Conservation (phyloP, 2,113 vertebrate species). For the Heterotis niloticus region DNA sequence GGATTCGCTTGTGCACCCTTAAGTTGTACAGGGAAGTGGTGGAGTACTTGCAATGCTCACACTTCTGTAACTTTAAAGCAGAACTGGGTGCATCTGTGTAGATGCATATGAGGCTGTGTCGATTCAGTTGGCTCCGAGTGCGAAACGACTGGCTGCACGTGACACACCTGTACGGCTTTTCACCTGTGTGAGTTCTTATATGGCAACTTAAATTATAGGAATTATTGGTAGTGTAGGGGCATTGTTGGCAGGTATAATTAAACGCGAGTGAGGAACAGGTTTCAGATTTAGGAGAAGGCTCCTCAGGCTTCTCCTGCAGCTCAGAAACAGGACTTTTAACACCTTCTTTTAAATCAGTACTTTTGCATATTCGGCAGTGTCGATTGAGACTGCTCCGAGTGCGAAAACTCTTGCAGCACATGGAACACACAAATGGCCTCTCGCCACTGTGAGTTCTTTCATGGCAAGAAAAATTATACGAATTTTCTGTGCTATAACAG, state of each 20-base stretch:
- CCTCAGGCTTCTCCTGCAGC: background rate
- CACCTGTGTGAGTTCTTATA: slow-evolving; percentile 23
- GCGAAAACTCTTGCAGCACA: background rate
- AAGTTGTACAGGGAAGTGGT: slow-evolving; percentile 14
- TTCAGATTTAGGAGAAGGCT: too few species aligned
- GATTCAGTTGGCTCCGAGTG: slow-evolving; percentile 2
- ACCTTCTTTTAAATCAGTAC: too few species aligned
- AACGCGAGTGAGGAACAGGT: too few species aligned
- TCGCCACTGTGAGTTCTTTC: slow-evolving; percentile 23
- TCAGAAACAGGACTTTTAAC: background rate
- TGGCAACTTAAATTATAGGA: slow-evolving; percentile 18
- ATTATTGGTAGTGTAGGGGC: slow-evolving; percentile 1
- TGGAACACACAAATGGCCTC: background rate
- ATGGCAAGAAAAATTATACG: slow-evolving; percentile 14
- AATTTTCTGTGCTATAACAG: background rate
- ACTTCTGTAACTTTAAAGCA: background rate
- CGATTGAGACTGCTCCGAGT: slow-evolving; percentile 4
- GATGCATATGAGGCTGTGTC: background rate
- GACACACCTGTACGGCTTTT: slow-evolving; percentile 6
- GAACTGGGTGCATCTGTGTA: background rate
- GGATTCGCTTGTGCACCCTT: slow-evolving; percentile 19
- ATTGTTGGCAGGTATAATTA: slow-evolving; percentile 15
- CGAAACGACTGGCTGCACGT: background rate
- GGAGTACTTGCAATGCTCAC: slow-evolving; percentile 5
- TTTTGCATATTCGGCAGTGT: background rate